These are phyloP conservation scores for Propithecus coquereli DNA, from an alignment of 2,113 vertebrate genomes.

Conservation along the genomic window DNA sequence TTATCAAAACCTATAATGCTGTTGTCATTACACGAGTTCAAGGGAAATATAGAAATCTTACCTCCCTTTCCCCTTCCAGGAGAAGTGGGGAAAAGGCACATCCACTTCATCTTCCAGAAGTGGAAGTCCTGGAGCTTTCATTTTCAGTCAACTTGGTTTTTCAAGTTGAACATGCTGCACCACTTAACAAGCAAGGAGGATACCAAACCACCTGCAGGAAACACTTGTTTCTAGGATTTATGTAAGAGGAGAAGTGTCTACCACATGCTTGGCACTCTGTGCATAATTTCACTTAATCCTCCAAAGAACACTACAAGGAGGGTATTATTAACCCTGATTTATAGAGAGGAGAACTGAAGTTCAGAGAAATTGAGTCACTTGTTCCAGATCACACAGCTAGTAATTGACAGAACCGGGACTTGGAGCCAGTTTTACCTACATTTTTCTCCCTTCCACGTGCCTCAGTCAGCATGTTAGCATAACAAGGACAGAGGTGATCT, in stretches of 20 bases:
- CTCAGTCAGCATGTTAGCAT: background rate
- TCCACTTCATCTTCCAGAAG: background rate
- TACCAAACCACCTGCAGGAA: constrained; percentile 44
- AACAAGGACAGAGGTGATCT: background rate
- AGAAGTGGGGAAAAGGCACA: background rate
- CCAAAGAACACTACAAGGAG: background rate
- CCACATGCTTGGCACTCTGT: constrained; percentile 26
- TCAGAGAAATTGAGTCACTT: constrained; percentile 32
- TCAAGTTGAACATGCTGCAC: background rate
- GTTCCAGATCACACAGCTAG: constrained; percentile 34
- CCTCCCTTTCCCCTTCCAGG: background rate
- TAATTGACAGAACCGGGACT: background rate
- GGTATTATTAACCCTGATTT: constrained; percentile 15
- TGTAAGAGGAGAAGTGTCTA: constrained; percentile 10
- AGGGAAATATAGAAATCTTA: background rate
- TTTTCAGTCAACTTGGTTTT: constrained; percentile 24
- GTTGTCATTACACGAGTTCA: background rate
- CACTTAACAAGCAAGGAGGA: constrained; percentile 28
- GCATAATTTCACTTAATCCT: constrained; percentile 56
- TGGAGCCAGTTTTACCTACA: background rate
- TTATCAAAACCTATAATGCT: background rate
- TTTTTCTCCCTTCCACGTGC: background rate
- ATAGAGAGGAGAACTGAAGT: constrained; percentile 20
- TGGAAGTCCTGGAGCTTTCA: background rate
- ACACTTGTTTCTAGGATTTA: constrained; percentile 33